Base-by-base conservation (phyloP, 1,140 invertebrate species). In the Zaprionus ornatus region DNA sequence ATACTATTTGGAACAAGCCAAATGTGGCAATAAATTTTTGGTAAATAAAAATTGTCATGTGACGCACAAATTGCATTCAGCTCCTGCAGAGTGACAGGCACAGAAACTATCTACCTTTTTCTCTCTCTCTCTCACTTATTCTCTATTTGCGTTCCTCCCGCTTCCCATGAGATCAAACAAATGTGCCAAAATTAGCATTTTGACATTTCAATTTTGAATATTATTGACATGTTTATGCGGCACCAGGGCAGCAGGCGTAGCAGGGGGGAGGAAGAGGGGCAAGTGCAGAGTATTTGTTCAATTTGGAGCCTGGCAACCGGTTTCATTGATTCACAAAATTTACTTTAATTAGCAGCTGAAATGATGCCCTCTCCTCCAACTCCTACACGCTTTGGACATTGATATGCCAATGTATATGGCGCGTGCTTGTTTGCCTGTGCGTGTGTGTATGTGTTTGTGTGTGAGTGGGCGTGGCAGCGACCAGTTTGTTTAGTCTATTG, bases 191-290 rank as follows among this genome's bases (percentile, higher is more conserved):
- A 88, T 90, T 88, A 88, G 84, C 85, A 88, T 88, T 88, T 90
- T 79, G 85, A 90, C 84, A 88, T 88, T 88, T 84, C 85, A 88
- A 90, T 90, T 87, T 90, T 84, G 85, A 73, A 90, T 88, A 84
- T 88, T 88, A 88, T 88, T 88, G 84, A 84, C 84, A 81, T 88
- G 65, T 72, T 88, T 84, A 80, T 74, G 66, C 52, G 35, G 59
- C 15, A 37, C 10, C 42, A 27, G 7, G 7, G 15, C 5, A n/a
- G 32, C n/a, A n/a, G n/a, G 79, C 17, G 21, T 25, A 10, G 23
- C 19, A 17, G 17, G 32, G 17, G 17, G 9, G 6, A 9, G 27
- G 7, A 1, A 29, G 27, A 27, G 29, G 29, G 29, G 0, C 9
- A 3, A 29, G 9, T 64, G 37, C 40, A 23, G 54, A 17, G 25